phyloP scores from a whole-genome alignment of 2,113 vertebrate genomes.

The Engystomops pustulosus region DNA sequence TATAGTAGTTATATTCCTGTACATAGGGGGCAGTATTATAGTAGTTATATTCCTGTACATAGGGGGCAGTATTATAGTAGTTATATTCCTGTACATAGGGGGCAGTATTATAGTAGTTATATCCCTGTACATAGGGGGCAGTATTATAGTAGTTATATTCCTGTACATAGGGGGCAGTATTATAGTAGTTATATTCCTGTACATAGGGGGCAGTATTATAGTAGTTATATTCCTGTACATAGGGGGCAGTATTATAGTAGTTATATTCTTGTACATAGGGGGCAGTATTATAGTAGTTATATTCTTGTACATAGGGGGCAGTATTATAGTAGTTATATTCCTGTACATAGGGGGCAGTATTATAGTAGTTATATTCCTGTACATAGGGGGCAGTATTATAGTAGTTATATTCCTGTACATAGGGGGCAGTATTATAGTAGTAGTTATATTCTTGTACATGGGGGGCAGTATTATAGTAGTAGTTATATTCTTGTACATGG shows the following conservation, averaged over 20 bases:
- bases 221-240: not conserved
- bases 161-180: not conserved
- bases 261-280: not conserved
- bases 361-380: conserved; percentile 17
- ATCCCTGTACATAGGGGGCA: not conserved
- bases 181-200: conserved; percentile 1
- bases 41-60: not conserved
- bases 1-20: conserved; percentile 7
- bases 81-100: conserved; percentile 4
- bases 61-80: not conserved
- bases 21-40: not conserved
- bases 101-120: conserved; percentile 9
- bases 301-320: not conserved
- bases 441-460: not conserved
- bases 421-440: not conserved
- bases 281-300: not conserved
- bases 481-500: not conserved
- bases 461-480: conserved; percentile 3
- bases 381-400: not conserved
- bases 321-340: not conserved
- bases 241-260: not conserved
- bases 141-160: conserved; percentile 11
- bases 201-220: conserved; percentile 3
- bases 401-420: conserved; percentile 5
- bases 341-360: not conserved